Evolutionary conservation across 2,113 vertebrate species (phyloP).

Genomic region (Numida meleagris): DNA sequence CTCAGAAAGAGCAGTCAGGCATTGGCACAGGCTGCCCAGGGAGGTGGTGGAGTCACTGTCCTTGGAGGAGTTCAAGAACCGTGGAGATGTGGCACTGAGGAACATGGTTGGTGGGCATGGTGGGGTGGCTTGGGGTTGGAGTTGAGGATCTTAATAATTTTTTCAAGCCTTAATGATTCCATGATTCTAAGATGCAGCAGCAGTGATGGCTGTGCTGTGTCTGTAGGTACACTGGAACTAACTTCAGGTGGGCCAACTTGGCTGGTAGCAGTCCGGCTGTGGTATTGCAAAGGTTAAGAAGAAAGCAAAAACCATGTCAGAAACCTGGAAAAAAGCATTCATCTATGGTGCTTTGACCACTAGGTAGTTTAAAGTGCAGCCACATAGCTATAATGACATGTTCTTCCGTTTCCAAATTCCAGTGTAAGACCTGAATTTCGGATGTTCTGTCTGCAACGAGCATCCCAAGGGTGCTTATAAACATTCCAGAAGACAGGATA

Average conservation of each 20-base stretch:
- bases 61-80: background rate
- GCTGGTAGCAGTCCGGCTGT: background rate
- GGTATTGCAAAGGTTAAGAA: background rate
- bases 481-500: slow-evolving; percentile 30
- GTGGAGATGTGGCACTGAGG: background rate
- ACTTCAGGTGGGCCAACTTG: background rate
- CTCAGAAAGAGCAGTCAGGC: background rate
- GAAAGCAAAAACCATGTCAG: background rate
- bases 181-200: background rate
- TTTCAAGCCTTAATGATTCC: background rate
- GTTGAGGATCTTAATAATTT: background rate
- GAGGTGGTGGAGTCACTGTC: background rate
- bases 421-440: background rate
- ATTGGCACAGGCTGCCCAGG: background rate
- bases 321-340: background rate
- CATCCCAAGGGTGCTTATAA: background rate
- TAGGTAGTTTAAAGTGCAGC: background rate
- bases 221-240: background rate
- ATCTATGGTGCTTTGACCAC: background rate
- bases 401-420: background rate
- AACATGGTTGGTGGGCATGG: background rate
- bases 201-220: background rate
- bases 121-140: no score
- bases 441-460: background rate
- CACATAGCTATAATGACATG: background rate